A percentile compares a stretch with the other conserved stretches of the same genome.
Evolutionary conservation across 2,113 vertebrate species (phyloP).

Genomic region (Narcine bancroftii): DNA sequence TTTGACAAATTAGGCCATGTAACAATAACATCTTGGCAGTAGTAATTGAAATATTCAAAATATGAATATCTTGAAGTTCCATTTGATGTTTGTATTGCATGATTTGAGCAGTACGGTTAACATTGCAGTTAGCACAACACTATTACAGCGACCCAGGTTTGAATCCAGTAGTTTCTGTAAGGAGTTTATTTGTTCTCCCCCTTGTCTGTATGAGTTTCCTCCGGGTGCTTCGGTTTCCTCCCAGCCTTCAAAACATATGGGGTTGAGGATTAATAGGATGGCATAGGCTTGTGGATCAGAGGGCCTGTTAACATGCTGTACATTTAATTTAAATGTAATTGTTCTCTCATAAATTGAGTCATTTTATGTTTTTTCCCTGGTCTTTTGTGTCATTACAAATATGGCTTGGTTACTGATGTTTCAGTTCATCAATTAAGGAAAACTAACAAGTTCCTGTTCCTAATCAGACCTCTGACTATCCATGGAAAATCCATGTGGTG

Average conservation of each 20-base stretch:
- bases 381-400: neutral
- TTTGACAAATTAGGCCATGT: neutral
- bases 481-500: neutral
- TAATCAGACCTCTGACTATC: neutral
- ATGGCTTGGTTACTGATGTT: neutral
- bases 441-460: neutral
- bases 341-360: neutral
- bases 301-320: no score
- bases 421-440: neutral
- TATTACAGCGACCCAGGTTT: no score
- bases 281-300: no score
- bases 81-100: neutral
- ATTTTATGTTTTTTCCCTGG: neutral
- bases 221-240: no score
- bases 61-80: neutral
- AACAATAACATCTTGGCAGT: neutral
- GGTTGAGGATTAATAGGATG: no score
- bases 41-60: neutral
- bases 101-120: no score
- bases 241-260: no score
- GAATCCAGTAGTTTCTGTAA: no score
- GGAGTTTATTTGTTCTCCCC: no score
- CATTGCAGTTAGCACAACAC: no score
- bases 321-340: no score
- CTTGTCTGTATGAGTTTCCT: no score